These are phyloP conservation scores for Platyscapa corneri DNA, from an alignment of 1,140 invertebrate genomes.

Conservation along the genomic window DNA sequence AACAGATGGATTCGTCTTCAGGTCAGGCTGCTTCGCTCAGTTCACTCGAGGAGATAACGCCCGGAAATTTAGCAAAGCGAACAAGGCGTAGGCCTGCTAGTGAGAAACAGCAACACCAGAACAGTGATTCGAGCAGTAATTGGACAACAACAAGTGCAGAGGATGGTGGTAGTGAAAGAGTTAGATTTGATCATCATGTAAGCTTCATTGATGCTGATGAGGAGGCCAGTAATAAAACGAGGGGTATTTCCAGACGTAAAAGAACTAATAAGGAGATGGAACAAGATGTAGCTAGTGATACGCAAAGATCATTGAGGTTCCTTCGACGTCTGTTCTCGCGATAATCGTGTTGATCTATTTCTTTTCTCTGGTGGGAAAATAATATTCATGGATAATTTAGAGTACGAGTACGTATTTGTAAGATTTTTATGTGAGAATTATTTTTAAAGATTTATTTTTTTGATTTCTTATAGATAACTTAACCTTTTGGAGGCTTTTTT, in stretches of 20 bases:
- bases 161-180: conserved; percentile 77
- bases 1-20: conserved; percentile 65
- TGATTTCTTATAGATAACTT: background rate
- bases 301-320: conserved; percentile 54
- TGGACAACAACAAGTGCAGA: conserved; percentile 71
- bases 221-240: conserved; percentile 39
- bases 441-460: background rate
- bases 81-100: conserved; percentile 66
- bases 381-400: background rate
- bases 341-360: conserved; percentile 26
- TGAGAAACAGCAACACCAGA: conserved; percentile 66
- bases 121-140: conserved; percentile 69
- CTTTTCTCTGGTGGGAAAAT: conserved; percentile 47
- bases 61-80: conserved; percentile 69
- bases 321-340: conserved; percentile 49
- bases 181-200: conserved; percentile 77
- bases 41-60: conserved; percentile 74
- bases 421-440: background rate
- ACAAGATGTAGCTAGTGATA: conserved; percentile 60
- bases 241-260: conserved; percentile 61
- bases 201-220: conserved; percentile 72
- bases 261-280: conserved; percentile 66
- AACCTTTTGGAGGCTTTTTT: too few relatives aligned
- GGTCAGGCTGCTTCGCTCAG: conserved; percentile 73
- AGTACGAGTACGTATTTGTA: background rate